Conservation (phyloP, 2,888 invertebrate genomes). For the Baccha elongata region DNA sequence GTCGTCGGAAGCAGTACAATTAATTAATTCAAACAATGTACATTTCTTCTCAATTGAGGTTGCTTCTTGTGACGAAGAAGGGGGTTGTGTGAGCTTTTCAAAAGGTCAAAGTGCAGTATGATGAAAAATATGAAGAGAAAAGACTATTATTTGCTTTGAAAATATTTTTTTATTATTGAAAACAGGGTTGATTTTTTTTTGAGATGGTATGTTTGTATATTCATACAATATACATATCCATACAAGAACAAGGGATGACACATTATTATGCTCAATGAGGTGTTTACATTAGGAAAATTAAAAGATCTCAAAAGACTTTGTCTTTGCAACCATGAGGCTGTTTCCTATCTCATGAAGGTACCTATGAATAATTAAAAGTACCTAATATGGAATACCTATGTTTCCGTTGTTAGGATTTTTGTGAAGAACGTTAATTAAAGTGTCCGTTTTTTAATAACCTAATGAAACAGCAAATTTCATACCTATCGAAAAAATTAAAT, state of each 20-base stretch:
- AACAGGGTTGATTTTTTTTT: conserved; percentile 5
- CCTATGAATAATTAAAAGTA: no score
- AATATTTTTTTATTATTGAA: conserved; percentile 20
- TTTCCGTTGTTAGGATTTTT: conserved; percentile 1
- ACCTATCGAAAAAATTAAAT: no score
- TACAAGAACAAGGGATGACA: conserved; percentile 20
- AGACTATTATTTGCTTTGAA: conserved; percentile 46
- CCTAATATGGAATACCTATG: no score
- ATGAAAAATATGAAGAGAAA: conserved; percentile 25
- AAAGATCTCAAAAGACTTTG: conserved; percentile 16
- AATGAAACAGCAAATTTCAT: no score
- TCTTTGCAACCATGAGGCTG: background rate
- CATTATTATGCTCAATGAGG: conserved; percentile 57
- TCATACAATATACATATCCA: no score
- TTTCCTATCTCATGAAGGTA: background rate
- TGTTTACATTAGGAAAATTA: conserved; percentile 67
- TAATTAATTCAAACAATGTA: conserved; percentile 64
- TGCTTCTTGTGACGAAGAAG: conserved; percentile 7
- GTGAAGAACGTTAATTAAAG: background rate
- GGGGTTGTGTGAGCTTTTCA: conserved; percentile 35
- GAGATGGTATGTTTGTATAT: background rate
- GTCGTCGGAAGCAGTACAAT: conserved; percentile 71
- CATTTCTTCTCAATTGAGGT: conserved; percentile 57
- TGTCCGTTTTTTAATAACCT: conserved; percentile 2
- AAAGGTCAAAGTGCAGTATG: conserved; percentile 64